phyloP scores from a whole-genome alignment of 2,113 vertebrate species.

The Tiliqua scincoides region DNA sequence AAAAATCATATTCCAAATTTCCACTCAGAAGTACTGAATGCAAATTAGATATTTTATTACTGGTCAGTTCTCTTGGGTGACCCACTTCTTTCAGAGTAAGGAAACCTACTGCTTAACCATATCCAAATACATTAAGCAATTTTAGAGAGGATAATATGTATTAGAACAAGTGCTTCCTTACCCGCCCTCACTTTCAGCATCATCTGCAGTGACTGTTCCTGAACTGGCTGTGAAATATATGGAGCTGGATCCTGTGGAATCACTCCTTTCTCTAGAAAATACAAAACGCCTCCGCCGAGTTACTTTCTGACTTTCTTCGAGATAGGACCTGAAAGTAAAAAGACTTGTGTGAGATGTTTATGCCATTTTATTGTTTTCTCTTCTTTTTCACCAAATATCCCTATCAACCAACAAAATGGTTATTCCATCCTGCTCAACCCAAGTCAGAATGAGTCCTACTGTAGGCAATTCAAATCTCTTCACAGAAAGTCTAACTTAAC shows the following conservation, averaged over 20 bases:
- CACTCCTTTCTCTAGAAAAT: slow-evolving; percentile 83
- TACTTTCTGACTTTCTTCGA: slow-evolving; percentile 86
- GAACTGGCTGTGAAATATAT: slow-evolving; percentile 92
- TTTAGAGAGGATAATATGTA: fast-evolving
- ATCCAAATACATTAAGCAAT: not conserved
- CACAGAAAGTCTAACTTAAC: too few relatives aligned
- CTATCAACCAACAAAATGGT: not conserved
- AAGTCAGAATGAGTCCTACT: not conserved
- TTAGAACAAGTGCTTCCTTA: slow-evolving; percentile 64
- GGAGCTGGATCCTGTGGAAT: slow-evolving; percentile 91
- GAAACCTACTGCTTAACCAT: not conserved
- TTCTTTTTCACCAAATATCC: fast-evolving
- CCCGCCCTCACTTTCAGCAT: slow-evolving; percentile 92
- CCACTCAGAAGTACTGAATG: not conserved
- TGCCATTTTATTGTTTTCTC: fast-evolving
- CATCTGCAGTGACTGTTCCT: slow-evolving; percentile 76
- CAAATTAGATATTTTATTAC: not conserved
- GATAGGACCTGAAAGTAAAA: slow-evolving; percentile 78
- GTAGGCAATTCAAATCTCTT: not conserved
- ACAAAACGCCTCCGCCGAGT: slow-evolving; percentile 77
- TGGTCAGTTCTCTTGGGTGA: not conserved
- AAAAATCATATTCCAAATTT: not conserved
- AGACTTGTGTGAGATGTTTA: fast-evolving
- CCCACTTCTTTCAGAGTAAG: not conserved
- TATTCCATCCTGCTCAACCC: fast-evolving